A percentile compares a stretch with the other conserved stretches of the same genome.
Conservation (phyloP, 2,888 invertebrate genomes). For the Julus scanicus region DNA sequence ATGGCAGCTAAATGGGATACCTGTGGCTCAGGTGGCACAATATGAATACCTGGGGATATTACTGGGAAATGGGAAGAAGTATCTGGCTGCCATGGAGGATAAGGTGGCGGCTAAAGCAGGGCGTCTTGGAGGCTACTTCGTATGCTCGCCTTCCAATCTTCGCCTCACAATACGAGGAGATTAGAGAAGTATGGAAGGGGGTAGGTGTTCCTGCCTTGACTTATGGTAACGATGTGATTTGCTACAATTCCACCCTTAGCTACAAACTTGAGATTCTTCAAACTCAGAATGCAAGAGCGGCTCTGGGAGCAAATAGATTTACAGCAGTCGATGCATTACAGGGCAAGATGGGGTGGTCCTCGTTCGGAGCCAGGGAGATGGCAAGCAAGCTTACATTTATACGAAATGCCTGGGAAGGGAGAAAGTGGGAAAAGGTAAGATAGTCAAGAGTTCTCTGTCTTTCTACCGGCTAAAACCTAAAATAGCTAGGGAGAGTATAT, state of each 20-base stretch:
- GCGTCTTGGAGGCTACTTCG: background rate
- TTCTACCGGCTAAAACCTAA: background rate
- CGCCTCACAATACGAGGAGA: background rate
- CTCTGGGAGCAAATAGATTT: background rate
- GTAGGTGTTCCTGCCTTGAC: background rate
- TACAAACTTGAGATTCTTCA: background rate
- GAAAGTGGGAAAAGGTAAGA: background rate
- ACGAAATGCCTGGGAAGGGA: background rate
- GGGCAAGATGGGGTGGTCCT: background rate
- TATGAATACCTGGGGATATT: background rate
- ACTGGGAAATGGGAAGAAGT: background rate
- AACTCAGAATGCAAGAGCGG: background rate
- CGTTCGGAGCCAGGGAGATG: background rate
- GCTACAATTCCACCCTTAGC: background rate
- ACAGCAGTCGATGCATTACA: background rate
- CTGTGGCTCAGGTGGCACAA: background rate
- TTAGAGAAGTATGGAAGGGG: background rate
- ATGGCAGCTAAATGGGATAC: background rate
- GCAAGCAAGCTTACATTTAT: background rate
- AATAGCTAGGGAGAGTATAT: background rate
- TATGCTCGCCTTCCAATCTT: background rate
- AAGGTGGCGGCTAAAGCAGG: background rate
- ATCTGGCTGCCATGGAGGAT: background rate
- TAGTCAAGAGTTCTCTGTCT: background rate
- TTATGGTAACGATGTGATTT: background rate